Base-by-base conservation (phyloP, 2,797 vertebrate genomes). In the Pangasius djambal region DNA sequence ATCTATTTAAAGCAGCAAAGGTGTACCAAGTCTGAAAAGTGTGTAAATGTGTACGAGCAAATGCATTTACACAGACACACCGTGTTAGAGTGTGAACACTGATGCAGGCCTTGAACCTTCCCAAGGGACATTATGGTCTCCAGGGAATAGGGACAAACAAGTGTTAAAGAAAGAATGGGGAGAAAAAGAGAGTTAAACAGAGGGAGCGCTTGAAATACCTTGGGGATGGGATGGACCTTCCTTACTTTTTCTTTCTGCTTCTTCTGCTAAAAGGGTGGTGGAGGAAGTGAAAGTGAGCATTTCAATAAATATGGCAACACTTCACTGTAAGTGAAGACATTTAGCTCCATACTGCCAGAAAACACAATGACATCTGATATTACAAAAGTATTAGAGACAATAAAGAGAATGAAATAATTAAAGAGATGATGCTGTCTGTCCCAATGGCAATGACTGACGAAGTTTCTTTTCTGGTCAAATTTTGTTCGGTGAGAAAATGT, bases 221-320 rank as follows among this genome's bases (percentile, higher is more conserved):
- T 97, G 81, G 97, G 96, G 88, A 94, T 91, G 84, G 93, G 95
- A 83, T 82, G 96, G 34, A 94, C 92, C 96, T 94, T 97, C 97
- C 97, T 97, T 97, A 97, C 95, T 96, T 96, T 97, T 92, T 96
- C 96, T 95, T 96, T 96, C 95, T 95, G 96, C 96, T 97, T 98
- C 94, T 96, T 97, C 97, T 99, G 98, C 97, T 96, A 97, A 97
- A 96, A 94, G 87, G 95, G 89, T 91, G 59, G 90, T 88, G 72
- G 86, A 93, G 57, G 79, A 88, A 87, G 89, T 87, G 91, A 48
- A 83, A 91, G 40, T 84, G 84, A 86, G 87, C 86, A 90, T 88
- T 89, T 84, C 9, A 84, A 93, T 74, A 59, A 93, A 93, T 92
- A 91, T 89, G 52, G 65, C 69, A 88, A 87, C 40, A 57, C 25